Evolutionary conservation across 2,797 vertebrate genomes (phyloP).

Genomic region (Merluccius polli): DNA sequence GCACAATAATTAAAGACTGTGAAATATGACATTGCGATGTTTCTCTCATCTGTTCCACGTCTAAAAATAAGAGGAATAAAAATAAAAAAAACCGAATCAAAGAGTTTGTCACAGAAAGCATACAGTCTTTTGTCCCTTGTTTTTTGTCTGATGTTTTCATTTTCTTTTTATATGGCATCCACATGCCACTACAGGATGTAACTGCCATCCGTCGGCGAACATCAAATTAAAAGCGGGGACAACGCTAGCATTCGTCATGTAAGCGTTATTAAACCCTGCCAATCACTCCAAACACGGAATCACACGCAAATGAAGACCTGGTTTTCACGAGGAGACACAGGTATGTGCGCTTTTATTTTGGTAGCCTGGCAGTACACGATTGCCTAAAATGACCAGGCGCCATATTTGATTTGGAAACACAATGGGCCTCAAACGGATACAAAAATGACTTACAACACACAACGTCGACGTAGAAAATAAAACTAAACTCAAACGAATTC

Average conservation of each 20-base stretch:
- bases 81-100: neutral
- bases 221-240: neutral
- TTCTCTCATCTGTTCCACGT: neutral
- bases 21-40: neutral
- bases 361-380: no score
- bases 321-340: neutral
- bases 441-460: neutral
- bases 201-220: neutral
- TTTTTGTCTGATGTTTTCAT: neutral
- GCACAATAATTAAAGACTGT: neutral
- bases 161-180: neutral
- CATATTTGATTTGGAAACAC: no score
- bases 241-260: neutral
- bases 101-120: neutral
- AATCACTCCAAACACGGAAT: neutral
- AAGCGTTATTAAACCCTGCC: neutral
- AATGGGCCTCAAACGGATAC: neutral
- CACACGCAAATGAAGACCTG: neutral
- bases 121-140: neutral
- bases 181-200: neutral
- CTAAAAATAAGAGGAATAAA: neutral
- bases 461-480: no score
- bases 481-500: neutral
- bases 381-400: no score
- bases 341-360: no score